Conservation (phyloP, 2,888 invertebrate species). For the Pyralis farinalis region DNA sequence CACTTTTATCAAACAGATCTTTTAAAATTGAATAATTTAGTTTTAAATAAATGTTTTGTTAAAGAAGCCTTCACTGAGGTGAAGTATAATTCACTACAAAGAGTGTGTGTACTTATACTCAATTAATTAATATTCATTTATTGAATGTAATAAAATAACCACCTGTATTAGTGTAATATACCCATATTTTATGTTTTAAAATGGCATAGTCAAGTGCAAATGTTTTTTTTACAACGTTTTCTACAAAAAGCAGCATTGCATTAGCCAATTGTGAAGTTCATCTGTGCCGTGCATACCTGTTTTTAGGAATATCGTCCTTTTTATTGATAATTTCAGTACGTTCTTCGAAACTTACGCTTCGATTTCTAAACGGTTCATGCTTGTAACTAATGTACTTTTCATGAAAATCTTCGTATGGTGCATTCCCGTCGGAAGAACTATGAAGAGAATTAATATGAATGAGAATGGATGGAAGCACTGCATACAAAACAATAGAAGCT, state of each 20-base stretch:
- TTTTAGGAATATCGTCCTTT: slow-evolving; percentile 52
- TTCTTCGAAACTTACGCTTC: slow-evolving; percentile 87
- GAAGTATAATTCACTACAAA: too few species aligned
- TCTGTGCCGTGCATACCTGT: slow-evolving; percentile 53
- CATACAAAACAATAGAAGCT: slow-evolving; percentile 27
- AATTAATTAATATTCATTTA: too few species aligned
- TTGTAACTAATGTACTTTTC: slow-evolving; percentile 88
- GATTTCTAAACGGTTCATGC: slow-evolving; percentile 87
- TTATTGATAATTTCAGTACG: slow-evolving; percentile 59
- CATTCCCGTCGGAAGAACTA: slow-evolving; percentile 81
- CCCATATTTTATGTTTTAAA: too few species aligned
- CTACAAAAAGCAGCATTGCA: slow-evolving; percentile 15
- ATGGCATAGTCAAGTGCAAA: too few species aligned
- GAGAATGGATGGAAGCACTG: slow-evolving; percentile 58
- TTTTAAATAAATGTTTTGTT: too few species aligned
- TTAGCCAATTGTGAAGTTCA: slow-evolving; percentile 16
- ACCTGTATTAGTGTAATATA: too few species aligned
- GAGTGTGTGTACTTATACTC: too few species aligned
- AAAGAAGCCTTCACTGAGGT: too few species aligned
- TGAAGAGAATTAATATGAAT: slow-evolving; percentile 68
- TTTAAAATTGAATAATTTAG: too few species aligned
- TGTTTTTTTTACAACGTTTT: not conserved
- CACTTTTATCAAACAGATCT: too few species aligned
- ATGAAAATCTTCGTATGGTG: slow-evolving; percentile 88
- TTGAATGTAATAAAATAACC: too few species aligned